A percentile compares a stretch with the other conserved stretches of the same genome.
phyloP scores from a whole-genome alignment of 2,113 vertebrate genomes.

The Indicator indicator region DNA sequence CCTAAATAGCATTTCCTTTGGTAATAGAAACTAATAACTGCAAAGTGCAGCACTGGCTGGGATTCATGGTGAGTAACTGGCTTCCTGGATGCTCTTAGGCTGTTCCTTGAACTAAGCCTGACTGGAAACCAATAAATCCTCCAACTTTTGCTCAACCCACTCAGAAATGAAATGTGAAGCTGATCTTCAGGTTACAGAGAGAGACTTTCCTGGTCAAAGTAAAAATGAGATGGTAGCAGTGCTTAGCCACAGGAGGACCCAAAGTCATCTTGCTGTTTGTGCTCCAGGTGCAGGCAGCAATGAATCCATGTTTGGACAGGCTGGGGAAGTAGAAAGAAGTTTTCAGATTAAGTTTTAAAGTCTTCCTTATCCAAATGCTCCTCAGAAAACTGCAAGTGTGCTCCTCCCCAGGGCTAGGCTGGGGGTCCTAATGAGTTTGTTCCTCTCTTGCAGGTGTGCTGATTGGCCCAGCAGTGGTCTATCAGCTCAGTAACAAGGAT shows the following conservation, averaged over 20 bases:
- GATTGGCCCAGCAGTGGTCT: neutral
- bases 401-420: neutral
- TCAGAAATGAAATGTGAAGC: neutral
- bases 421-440: neutral
- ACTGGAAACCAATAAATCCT: neutral
- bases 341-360: neutral
- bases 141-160: neutral
- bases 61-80: neutral
- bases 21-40: constrained; percentile 11
- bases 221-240: neutral
- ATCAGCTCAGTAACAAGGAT: neutral
- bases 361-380: neutral
- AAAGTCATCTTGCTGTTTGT: neutral
- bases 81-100: neutral
- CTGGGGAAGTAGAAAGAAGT: neutral
- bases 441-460: neutral
- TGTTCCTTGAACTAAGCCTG: neutral
- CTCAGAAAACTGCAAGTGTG: neutral
- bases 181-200: neutral
- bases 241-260: neutral
- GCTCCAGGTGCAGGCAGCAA: neutral
- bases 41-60: neutral
- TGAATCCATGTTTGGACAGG: neutral
- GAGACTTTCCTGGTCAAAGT: neutral
- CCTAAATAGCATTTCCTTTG: neutral